Conservation (phyloP, 2,888 invertebrate genomes). For the Agrotis exclamationis region DNA sequence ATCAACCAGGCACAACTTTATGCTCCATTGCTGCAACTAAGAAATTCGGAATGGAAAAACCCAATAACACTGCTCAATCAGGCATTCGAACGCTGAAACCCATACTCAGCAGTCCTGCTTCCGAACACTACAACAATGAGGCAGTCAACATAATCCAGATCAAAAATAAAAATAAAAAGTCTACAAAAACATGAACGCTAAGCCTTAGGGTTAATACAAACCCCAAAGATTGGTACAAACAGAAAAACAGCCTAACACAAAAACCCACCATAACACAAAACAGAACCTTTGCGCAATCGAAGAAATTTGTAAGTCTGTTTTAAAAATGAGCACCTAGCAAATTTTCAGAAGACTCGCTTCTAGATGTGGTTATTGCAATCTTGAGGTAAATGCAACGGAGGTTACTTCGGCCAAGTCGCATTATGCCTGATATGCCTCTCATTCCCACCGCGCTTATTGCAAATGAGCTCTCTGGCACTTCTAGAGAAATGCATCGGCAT, state of each 20-base stretch:
- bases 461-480: constrained; percentile 78
- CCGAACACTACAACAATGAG: too few species aligned
- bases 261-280: constrained; percentile 33
- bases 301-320: constrained; percentile 60
- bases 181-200: too few species aligned
- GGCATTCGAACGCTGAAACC: too few species aligned
- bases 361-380: constrained; percentile 73
- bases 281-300: constrained; percentile 60
- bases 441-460: constrained; percentile 80
- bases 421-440: constrained; percentile 76
- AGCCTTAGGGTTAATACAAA: too few species aligned
- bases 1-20: too few species aligned
- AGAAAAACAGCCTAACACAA: constrained; percentile 2
- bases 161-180: too few species aligned
- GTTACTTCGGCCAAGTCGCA: constrained; percentile 76
- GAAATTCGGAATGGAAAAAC: too few species aligned
- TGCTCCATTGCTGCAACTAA: too few species aligned
- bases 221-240: neutral
- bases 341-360: constrained; percentile 65
- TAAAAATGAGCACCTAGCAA: constrained; percentile 67
- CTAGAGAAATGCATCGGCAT: constrained; percentile 63
- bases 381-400: constrained; percentile 69
- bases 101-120: too few species aligned
- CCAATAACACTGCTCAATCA: too few species aligned
- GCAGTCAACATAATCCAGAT: too few species aligned